Conservation (phyloP, 2,888 invertebrate species). For the Morpho helenor region DNA sequence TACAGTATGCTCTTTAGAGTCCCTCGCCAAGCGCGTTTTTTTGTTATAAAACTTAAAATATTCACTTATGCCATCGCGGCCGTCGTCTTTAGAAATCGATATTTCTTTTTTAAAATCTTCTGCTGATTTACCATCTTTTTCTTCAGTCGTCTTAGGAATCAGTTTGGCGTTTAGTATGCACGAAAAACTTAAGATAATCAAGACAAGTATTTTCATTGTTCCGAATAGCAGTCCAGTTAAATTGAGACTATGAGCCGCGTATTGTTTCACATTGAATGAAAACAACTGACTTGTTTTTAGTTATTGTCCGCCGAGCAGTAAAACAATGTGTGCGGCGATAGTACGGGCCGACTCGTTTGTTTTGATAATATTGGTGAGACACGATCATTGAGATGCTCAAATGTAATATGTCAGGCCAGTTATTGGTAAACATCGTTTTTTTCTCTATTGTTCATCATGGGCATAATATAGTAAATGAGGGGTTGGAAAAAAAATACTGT, state of each 20-base stretch:
- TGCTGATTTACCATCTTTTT: conserved; percentile 2
- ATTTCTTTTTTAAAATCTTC: conserved; percentile 9
- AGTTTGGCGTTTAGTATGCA: conserved; percentile 11
- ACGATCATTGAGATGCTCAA: too few species aligned
- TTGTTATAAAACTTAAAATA: conserved; percentile 16
- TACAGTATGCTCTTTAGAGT: neutral
- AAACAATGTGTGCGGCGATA: conserved; percentile 44
- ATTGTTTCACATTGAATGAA: conserved; percentile 47
- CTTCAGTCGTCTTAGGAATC: conserved; percentile 11
- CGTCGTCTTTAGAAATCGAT: conserved; percentile 5
- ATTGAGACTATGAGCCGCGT: conserved; percentile 41
- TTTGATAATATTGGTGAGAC: conserved; percentile 32
- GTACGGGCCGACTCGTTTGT: conserved; percentile 37
- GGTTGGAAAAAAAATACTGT: too few species aligned
- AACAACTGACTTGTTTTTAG: conserved; percentile 51
- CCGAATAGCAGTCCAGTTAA: conserved; percentile 11
- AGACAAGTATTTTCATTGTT: conserved; percentile 21
- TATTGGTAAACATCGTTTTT: too few species aligned
- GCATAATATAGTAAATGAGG: too few species aligned
- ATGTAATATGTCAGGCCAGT: too few species aligned
- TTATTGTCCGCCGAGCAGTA: conserved; percentile 39
- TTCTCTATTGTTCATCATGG: too few species aligned
- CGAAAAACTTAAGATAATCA: conserved; percentile 12
- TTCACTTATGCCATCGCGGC: neutral
- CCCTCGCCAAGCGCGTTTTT: conserved; percentile 15